Evolutionary conservation across 1,140 invertebrate genomes (phyloP).

Genomic region (Drosophila pectinifera): DNA sequence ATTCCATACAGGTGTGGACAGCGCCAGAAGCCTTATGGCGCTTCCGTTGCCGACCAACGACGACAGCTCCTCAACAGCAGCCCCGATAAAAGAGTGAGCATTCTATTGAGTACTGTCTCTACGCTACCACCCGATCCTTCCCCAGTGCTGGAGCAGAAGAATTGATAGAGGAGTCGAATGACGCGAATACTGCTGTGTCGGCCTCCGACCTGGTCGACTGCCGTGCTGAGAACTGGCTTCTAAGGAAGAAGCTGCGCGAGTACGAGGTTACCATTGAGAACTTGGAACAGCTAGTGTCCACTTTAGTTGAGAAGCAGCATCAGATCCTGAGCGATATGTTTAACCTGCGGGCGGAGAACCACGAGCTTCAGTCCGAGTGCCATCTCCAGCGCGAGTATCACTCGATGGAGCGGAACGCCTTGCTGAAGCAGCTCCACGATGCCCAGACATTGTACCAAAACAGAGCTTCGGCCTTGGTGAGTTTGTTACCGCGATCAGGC

Average conservation of each 20-base stretch:
- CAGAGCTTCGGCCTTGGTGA: constrained; percentile 18
- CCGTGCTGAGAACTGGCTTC: constrained; percentile 70
- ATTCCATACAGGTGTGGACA: constrained; percentile 21
- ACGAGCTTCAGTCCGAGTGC: constrained; percentile 55
- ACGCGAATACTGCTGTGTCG: constrained; percentile 14
- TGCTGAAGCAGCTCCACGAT: constrained; percentile 63
- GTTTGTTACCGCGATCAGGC: neutral
- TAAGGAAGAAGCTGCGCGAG: constrained; percentile 66
- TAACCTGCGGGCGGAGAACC: constrained; percentile 56
- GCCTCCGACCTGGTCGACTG: constrained; percentile 60
- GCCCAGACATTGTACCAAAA: constrained; percentile 31
- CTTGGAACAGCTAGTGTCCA: constrained; percentile 63
- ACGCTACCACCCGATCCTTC: neutral
- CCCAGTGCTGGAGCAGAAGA: constrained; percentile 8
- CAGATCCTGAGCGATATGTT: constrained; percentile 60
- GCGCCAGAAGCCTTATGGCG: neutral
- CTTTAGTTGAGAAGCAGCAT: constrained; percentile 70
- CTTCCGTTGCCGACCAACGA: constrained; percentile 1
- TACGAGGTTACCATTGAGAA: constrained; percentile 61
- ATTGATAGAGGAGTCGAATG: neutral
- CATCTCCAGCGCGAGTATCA: constrained; percentile 73
- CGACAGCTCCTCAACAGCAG: neutral
- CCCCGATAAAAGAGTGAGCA: neutral
- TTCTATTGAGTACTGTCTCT: neutral
- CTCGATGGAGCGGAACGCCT: constrained; percentile 65